Conservation (phyloP, 2,888 invertebrate species). For the Cephus runcator region DNA sequence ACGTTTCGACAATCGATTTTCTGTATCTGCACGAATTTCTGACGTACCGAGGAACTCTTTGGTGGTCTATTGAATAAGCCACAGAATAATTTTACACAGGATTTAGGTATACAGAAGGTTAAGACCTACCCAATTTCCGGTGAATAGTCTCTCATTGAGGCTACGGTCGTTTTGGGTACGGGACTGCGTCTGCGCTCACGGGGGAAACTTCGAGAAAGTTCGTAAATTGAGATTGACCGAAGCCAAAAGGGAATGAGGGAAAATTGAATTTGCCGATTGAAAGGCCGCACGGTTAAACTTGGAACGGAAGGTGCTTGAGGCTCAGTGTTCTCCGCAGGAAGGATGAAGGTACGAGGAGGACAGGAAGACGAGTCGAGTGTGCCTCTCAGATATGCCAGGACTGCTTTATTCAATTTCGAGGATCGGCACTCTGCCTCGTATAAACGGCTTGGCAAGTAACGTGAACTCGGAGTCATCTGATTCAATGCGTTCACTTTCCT, state of each 20-base stretch:
- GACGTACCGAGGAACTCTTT: not conserved
- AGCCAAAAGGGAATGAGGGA: not conserved
- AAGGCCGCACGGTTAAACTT: not conserved
- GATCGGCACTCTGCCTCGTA: not conserved
- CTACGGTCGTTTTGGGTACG: not conserved
- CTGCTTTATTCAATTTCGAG: not conserved
- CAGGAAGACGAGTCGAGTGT: not conserved
- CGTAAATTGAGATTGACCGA: constrained; percentile 7
- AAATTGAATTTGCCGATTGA: constrained; percentile 11
- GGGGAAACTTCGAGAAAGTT: not conserved
- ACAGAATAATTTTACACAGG: not conserved
- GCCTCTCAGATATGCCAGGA: not conserved
- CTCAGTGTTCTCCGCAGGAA: not conserved
- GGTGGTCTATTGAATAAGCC: not conserved
- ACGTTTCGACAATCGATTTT: not conserved
- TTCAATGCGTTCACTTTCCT: not conserved
- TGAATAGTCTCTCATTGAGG: not conserved
- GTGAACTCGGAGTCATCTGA: not conserved
- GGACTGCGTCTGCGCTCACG: not conserved
- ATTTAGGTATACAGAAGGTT: not conserved
- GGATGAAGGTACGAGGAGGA: not conserved
- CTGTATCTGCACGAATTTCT: not conserved
- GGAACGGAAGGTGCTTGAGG: not conserved
- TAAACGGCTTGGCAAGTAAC: not conserved
- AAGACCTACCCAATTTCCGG: not conserved